Evolutionary conservation across 1,140 invertebrate species (phyloP).

Genomic region (Coenobita brevimanus): DNA sequence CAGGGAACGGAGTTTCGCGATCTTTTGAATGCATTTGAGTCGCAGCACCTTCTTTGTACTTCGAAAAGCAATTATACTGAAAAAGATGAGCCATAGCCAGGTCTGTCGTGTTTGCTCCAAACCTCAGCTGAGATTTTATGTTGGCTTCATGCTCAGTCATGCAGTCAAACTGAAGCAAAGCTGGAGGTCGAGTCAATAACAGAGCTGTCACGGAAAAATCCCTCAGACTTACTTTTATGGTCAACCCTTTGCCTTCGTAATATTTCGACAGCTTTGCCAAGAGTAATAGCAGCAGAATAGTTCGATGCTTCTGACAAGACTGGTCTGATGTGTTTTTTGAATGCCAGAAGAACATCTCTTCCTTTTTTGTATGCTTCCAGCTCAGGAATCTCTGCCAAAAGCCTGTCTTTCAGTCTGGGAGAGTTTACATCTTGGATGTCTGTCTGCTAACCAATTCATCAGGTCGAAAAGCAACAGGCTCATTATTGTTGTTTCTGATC

Average conservation of each 20-base stretch:
- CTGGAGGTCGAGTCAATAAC: not conserved
- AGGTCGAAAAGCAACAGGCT: not conserved
- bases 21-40: not conserved
- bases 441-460: not conserved
- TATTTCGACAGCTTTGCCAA: not conserved
- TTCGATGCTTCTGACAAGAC: not conserved
- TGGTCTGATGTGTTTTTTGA: not conserved
- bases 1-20: not conserved
- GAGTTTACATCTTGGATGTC: not conserved
- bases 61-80: slow-evolving; percentile 3
- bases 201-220: not conserved
- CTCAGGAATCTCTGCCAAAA: not conserved
- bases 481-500: not conserved
- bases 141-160: not conserved
- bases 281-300: not conserved
- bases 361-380: not conserved
- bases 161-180: slow-evolving; percentile 4
- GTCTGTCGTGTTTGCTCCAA: not conserved
- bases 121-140: no score
- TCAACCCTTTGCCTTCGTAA: not conserved
- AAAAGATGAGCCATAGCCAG: not conserved
- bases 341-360: not conserved
- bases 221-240: not conserved
- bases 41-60: not conserved
- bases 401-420: not conserved